These are phyloP conservation scores for Mythimna lalbum DNA, from an alignment of 2,888 invertebrate species.

Conservation along the genomic window DNA sequence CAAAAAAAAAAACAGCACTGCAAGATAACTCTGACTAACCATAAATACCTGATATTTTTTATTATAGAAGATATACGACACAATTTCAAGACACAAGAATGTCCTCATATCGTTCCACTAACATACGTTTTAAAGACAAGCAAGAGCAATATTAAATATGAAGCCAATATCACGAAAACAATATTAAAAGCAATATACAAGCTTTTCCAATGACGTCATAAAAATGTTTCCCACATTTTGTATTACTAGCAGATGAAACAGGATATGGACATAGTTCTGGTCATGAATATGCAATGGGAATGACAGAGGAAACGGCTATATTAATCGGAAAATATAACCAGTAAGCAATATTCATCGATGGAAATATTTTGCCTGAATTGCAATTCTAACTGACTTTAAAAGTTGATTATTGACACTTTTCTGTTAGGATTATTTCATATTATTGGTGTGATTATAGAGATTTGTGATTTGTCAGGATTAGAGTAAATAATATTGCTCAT, in stretches of 20 bases:
- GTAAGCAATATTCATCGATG: not conserved
- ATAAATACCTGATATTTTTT: not conserved
- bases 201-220: slow-evolving; percentile 6
- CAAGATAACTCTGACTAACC: not conserved
- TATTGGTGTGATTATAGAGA: no score
- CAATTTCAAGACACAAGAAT: slow-evolving; percentile 11
- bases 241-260: slow-evolving; percentile 22
- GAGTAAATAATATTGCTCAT: no score
- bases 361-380: slow-evolving; percentile 14
- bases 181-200: slow-evolving; percentile 24
- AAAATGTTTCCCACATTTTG: slow-evolving; percentile 7
- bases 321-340: slow-evolving; percentile 18
- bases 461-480: no score
- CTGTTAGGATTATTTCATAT: no score
- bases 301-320: slow-evolving; percentile 10
- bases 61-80: not conserved
- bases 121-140: not conserved
- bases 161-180: not conserved
- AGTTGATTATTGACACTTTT: no score
- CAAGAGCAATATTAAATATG: not conserved
- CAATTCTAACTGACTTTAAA: not conserved
- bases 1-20: no score
- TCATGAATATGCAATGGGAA: slow-evolving; percentile 38
- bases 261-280: slow-evolving; percentile 35
- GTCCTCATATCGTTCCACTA: not conserved